A percentile compares a stretch with the other conserved stretches of the same genome.
Conservation (phyloP, 2,888 invertebrate species). For the Amphimallon solstitiale region DNA sequence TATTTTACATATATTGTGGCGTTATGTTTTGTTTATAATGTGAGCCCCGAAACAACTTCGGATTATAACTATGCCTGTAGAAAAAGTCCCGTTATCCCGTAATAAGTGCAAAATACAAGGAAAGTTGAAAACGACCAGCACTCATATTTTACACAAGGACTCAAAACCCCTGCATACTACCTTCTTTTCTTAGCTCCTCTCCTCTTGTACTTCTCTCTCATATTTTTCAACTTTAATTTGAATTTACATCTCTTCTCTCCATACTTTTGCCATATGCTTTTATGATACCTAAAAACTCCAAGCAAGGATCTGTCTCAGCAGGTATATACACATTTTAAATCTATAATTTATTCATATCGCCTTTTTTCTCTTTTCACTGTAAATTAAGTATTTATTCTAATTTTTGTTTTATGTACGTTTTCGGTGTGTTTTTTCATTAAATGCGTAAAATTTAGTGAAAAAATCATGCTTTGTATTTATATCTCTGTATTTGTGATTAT, state of each 20-base stretch:
- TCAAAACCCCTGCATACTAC: constrained; percentile 15
- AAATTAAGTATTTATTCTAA: not conserved
- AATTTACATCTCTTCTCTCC: constrained; percentile 24
- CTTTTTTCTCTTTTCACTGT: not conserved
- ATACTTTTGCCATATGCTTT: constrained; percentile 29
- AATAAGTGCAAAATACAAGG: constrained; percentile 32
- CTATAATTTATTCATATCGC: constrained; percentile 17
- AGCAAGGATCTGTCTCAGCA: constrained; percentile 23
- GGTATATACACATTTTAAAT: constrained; percentile 22
- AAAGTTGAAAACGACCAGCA: constrained; percentile 29
- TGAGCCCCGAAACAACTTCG: constrained; percentile 16
- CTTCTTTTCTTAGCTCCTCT: constrained; percentile 22
- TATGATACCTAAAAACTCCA: constrained; percentile 23
- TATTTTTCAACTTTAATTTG: constrained; percentile 30
- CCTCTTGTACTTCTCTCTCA: constrained; percentile 18
- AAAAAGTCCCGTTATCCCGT: constrained; percentile 22
- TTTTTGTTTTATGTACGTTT: not conserved
- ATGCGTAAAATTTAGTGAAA: no score
- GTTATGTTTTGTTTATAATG: constrained; percentile 28
- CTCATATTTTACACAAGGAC: constrained; percentile 23
- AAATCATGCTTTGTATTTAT: no score
- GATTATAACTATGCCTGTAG: constrained; percentile 27
- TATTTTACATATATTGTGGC: constrained; percentile 24
- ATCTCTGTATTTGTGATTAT: no score
- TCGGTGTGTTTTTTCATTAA: not conserved